A percentile compares a stretch with the other conserved stretches of the same genome.
Evolutionary conservation across 2,797 vertebrate species (phyloP).

Genomic region (Aldrovandia affinis): DNA sequence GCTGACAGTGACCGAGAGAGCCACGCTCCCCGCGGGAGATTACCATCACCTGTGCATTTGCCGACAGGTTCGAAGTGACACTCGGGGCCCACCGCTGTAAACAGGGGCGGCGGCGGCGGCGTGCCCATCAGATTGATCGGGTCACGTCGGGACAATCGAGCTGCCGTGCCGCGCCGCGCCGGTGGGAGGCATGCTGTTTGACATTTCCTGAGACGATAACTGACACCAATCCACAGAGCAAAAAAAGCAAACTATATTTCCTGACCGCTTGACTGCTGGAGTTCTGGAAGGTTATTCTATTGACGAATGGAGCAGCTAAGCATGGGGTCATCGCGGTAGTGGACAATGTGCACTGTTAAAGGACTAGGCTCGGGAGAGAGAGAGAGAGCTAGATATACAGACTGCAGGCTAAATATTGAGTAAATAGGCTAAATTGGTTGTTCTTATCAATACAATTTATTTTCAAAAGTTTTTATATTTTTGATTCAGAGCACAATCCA

Average conservation of each 20-base stretch:
- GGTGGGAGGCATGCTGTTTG: neutral
- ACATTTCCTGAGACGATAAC: neutral
- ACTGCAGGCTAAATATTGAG: neutral
- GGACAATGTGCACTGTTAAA: neutral
- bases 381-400: no score
- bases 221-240: neutral
- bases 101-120: neutral
- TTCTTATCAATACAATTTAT: neutral
- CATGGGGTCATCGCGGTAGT: neutral
- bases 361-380: neutral
- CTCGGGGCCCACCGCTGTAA: neutral
- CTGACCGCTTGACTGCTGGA: neutral
- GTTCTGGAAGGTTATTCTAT: neutral
- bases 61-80: neutral
- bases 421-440: neutral
- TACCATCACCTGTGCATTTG: neutral
- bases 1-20: constrained; percentile 16
- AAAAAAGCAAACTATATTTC: neutral
- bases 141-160: neutral
- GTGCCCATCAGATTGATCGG: neutral
- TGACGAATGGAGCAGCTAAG: neutral
- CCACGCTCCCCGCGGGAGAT: neutral
- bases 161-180: neutral
- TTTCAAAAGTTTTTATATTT: neutral
- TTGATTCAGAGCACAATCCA: neutral